Percentiles rank a stretch among this genome's conserved stretches.
These are phyloP conservation scores for Enoplosus armatus DNA, from an alignment of 2,797 vertebrate genomes.

Conservation along the genomic window DNA sequence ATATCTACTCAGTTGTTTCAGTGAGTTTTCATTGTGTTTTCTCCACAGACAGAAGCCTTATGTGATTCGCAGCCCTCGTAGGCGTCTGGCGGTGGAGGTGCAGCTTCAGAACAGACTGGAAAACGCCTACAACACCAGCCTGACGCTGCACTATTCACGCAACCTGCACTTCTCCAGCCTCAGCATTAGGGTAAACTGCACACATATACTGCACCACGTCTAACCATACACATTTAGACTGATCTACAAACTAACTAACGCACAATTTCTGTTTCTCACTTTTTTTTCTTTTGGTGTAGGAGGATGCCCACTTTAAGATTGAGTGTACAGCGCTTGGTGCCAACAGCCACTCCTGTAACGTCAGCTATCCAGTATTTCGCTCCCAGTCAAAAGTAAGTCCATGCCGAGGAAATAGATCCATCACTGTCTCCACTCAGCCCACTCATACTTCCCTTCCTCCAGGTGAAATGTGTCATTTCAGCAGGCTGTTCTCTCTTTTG, in stretches of 20 bases:
- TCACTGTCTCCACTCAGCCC: slow-evolving; percentile 29
- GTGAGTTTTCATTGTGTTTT: slow-evolving; percentile 34
- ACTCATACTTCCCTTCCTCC: slow-evolving; percentile 43
- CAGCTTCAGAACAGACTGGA: slow-evolving; percentile 91
- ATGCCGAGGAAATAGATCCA: slow-evolving; percentile 11
- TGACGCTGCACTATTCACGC: slow-evolving; percentile 89
- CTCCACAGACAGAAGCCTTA: slow-evolving; percentile 89
- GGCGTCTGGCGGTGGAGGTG: slow-evolving; percentile 87
- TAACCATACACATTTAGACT: neutral
- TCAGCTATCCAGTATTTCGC: slow-evolving; percentile 92
- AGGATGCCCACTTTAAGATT: slow-evolving; percentile 87
- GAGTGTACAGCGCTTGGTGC: slow-evolving; percentile 86
- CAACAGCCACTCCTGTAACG: slow-evolving; percentile 88
- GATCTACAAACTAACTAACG: neutral
- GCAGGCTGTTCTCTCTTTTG: slow-evolving; percentile 30
- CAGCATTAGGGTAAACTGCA: slow-evolving; percentile 81
- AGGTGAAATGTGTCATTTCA: slow-evolving; percentile 45
- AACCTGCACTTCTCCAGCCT: slow-evolving; percentile 95
- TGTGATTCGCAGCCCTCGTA: slow-evolving; percentile 88
- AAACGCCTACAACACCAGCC: slow-evolving; percentile 94
- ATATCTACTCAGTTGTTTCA: neutral
- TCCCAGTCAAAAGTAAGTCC: slow-evolving; percentile 87
- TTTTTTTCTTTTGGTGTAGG: slow-evolving; percentile 77
- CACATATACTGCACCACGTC: neutral
- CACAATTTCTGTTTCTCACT: slow-evolving; percentile 3